These are phyloP conservation scores for Strix uralensis DNA, from an alignment of 2,113 vertebrate genomes.

Conservation along the genomic window DNA sequence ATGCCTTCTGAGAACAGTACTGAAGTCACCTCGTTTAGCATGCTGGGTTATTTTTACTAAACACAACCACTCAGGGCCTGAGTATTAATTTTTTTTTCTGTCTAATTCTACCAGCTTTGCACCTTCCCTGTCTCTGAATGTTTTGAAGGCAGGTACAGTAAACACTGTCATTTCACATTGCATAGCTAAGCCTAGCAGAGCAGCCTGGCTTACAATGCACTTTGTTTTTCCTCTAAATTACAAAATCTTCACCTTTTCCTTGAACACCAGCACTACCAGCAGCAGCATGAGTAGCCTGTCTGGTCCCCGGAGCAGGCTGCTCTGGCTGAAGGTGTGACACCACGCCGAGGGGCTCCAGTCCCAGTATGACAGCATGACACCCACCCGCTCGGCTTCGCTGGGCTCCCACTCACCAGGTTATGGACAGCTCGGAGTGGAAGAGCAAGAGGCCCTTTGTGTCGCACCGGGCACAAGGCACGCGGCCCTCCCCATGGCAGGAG, in stretches of 20 bases:
- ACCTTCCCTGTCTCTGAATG: not conserved
- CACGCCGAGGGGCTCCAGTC: not conserved
- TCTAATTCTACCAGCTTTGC: not conserved
- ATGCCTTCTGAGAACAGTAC: not conserved
- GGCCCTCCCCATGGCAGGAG: not conserved
- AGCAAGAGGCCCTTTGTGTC: not conserved
- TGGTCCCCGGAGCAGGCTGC: not conserved
- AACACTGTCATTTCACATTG: not conserved
- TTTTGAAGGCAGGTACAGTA: not conserved
- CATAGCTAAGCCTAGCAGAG: not conserved
- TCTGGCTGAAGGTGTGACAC: too few species aligned
- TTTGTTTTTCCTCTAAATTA: not conserved
- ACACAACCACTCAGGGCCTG: not conserved
- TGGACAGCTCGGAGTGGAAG: not conserved
- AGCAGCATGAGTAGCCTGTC: not conserved
- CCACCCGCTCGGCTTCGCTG: not conserved
- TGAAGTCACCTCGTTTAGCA: not conserved
- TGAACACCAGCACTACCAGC: not conserved
- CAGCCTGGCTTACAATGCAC: not conserved
- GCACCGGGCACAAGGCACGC: not conserved
- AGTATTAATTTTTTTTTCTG: not conserved
- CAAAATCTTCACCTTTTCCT: not conserved
- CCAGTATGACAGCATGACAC: rapidly evolving
- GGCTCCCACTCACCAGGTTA: not conserved
- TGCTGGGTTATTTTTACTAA: not conserved